Conservation (phyloP, 2,888 invertebrate species). For the Elysia crispata region DNA sequence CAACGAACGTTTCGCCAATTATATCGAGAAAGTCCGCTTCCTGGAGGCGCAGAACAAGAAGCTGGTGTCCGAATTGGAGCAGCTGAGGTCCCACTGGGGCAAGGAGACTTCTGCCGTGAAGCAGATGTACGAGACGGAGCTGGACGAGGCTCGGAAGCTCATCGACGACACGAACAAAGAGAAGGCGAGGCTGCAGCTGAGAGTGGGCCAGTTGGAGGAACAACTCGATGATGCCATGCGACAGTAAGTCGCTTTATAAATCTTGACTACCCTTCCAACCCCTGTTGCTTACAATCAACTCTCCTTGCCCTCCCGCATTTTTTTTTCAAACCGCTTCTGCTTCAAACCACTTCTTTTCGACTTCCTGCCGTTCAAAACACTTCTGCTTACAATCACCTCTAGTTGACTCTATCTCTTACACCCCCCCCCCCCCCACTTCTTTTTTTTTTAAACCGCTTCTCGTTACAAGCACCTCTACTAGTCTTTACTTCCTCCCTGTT, state of each 20-base stretch:
- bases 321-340: too few species aligned
- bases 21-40: slow-evolving; percentile 79
- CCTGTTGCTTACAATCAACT: too few species aligned
- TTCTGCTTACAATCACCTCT: too few species aligned
- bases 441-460: too few species aligned
- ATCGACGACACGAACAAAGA: slow-evolving; percentile 79
- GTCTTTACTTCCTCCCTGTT: too few species aligned
- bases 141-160: slow-evolving; percentile 78
- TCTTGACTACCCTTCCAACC: too few species aligned
- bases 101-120: slow-evolving; percentile 76
- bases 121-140: slow-evolving; percentile 78
- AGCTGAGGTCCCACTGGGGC: slow-evolving; percentile 74
- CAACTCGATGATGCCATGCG: slow-evolving; percentile 75
- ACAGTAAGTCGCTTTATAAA: slow-evolving; percentile 74
- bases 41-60: slow-evolving; percentile 78
- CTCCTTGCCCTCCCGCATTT: too few species aligned
- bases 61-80: slow-evolving; percentile 75
- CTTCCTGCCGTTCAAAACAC: too few species aligned
- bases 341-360: too few species aligned
- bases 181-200: slow-evolving; percentile 79
- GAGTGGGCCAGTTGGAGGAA: slow-evolving; percentile 77
- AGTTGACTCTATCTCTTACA: too few species aligned
- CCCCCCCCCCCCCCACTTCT: too few species aligned
- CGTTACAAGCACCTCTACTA: too few species aligned
- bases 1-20: slow-evolving; percentile 80